A percentile compares a stretch with the other conserved stretches of the same genome.
Conservation (phyloP, 2,113 vertebrate genomes). For the Narcine bancroftii region DNA sequence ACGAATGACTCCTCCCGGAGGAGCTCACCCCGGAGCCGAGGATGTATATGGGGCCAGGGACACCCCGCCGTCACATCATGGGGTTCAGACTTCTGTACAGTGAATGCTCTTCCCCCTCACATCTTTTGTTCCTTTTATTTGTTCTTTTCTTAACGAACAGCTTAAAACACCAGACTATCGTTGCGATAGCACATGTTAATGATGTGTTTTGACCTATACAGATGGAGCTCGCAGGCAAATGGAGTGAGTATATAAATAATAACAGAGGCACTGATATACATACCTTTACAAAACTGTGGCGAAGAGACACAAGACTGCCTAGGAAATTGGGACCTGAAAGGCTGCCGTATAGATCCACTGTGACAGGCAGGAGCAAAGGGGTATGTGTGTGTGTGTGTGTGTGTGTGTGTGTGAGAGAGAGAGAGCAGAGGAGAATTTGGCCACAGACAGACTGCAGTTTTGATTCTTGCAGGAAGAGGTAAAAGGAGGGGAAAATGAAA, state of each 20-base stretch:
- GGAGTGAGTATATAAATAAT: conserved; percentile 55
- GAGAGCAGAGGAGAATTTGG: conserved; percentile 16
- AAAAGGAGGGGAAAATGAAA: not conserved
- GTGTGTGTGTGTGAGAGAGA: not conserved
- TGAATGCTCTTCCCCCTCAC: conserved; percentile 62
- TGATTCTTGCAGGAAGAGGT: conserved; percentile 15
- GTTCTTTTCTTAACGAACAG: conserved; percentile 58
- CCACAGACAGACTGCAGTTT: conserved; percentile 25
- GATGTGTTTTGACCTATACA: conserved; percentile 69
- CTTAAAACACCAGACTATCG: conserved; percentile 73
- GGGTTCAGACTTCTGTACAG: conserved; percentile 93
- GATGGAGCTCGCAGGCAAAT: conserved; percentile 62
- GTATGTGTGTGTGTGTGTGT: conserved; percentile 7
- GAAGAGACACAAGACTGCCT: conserved; percentile 18
- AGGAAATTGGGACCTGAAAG: conserved; percentile 30
- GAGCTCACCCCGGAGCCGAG: conserved; percentile 88
- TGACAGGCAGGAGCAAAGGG: conserved; percentile 17
- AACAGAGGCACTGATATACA: conserved; percentile 50
- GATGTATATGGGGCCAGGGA: conserved; percentile 88
- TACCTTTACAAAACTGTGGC: conserved; percentile 45
- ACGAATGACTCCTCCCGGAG: conserved; percentile 96
- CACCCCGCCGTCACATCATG: conserved; percentile 86
- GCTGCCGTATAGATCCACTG: conserved; percentile 36
- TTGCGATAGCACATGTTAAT: conserved; percentile 71
- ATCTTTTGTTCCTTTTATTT: conserved; percentile 46